Evolutionary conservation across 92 coral and sea anemone genomes (phyloP), one percentile per base, ranked within the genome.

Genomic region (Porites evermanni): DNA sequence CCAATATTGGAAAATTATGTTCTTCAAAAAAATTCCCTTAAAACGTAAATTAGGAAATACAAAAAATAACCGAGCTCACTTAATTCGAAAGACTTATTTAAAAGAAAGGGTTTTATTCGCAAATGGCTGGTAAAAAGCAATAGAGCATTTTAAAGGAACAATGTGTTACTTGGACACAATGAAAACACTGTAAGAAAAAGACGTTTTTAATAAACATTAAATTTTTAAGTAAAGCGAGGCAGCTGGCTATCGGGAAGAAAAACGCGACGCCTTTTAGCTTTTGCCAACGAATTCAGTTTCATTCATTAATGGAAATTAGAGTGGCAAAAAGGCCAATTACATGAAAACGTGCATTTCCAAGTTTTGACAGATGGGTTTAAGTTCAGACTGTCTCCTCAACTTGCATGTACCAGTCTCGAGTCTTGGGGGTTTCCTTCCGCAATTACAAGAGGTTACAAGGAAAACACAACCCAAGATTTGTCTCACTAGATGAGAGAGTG

Each of bases 1-100:
- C 78, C 78, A 81, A 81, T 81, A 81, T 74, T 56, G 78, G 44
- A 59, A 81, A 81, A 70, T 32, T 81, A 50, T 32, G 44, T 54
- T 29, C 38, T 29, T 12, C 26, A 70, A 67, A 67, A 11, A 52
- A 50, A 38, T 38, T 38, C 47, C 6, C 75, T 23, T 74, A 67
- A 19, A 51, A 78, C 32, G 64, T 21, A 79, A 24, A 67, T 79
- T 67, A 47, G 50, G 14, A 67, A 17, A 53, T 66, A 13, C 50
- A 65, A 79, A 67, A 56, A 14, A 7, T 67, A 18, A 52, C 47
- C 84, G 50, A 70, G 26, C 53, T 65, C 67, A 56, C 75, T 53
- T 58, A 38, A 38, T 38, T 38, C 47, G 76, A 54, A 32, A 38
- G 32, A 19, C 14, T 26, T 53, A 16, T 50, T 51, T 52, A 1